Base-by-base conservation (phyloP, 2,888 invertebrate genomes). In the Leptinotarsa tumamoca region DNA sequence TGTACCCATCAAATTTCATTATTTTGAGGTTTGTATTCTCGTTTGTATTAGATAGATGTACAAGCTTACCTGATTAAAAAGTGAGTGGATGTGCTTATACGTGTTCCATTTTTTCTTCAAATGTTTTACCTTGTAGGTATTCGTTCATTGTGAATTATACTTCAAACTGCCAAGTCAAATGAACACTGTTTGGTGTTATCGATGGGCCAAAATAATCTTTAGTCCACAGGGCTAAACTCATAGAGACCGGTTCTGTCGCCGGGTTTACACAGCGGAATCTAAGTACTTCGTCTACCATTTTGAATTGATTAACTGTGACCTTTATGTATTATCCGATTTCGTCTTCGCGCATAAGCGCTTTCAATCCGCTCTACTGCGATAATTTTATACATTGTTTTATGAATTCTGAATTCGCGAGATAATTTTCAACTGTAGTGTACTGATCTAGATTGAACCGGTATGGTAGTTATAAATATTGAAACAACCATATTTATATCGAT, bases 241-340 rank as follows among this genome's bases (percentile, higher is more conserved):
- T 13, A 43, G 10, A 43, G 43, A 10, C 43, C 43, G 43, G 43
- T 43, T 43, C 43, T 43, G n/a, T 49, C 68, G 52, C 54, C 54
- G 52, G 21, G 56, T 50, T 33, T 51, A 68, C 52, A 18, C 17
- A 63, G 43, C n/a, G 15, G 13, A 54, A 68, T 51, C 68, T 52
- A 69, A 73, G 67, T 67, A 56, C 18, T 51, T 21, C 27, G 67
- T 63, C 76, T 52, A 67, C 77, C 78, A 79, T 79, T 76, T 79
- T 79, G 78, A 79, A 79, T 77, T 61, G 67, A 77, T 79, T 79
- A 79, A 79, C 77, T 79, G 73, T 79, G 78, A 79, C 78, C 78
- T 79, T 79, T 63, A 43, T 17, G 43, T 63, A 18, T 63, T 63
- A 63, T 63, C 63, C 63, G 63, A 63, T 63, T 63, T 63, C 63